Conservation (phyloP, 2,888 invertebrate species). For the Parnassius mnemosyne region DNA sequence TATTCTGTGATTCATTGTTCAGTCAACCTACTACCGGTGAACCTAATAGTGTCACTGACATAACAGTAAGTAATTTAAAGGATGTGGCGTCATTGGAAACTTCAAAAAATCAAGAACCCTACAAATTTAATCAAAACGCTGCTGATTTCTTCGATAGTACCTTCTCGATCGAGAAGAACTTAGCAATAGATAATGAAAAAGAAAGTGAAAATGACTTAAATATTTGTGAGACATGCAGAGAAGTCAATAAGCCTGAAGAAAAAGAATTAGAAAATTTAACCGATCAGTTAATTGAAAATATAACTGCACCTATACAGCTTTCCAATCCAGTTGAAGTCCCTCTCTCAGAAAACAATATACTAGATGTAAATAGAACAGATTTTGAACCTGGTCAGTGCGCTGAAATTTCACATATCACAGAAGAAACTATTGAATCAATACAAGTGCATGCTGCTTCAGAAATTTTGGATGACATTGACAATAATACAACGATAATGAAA, state of each 20-base stretch:
- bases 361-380: conserved; percentile 34
- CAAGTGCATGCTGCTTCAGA: conserved; percentile 57
- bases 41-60: background rate
- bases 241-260: conserved; percentile 55
- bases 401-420: conserved; percentile 58
- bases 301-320: conserved; percentile 65
- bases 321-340: conserved; percentile 61
- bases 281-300: conserved; percentile 64
- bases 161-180: conserved; percentile 5
- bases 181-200: conserved; percentile 26
- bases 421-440: conserved; percentile 63
- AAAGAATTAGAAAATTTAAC: conserved; percentile 56
- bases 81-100: background rate
- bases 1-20: conserved; percentile 6
- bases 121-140: conserved; percentile 13
- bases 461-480: conserved; percentile 41
- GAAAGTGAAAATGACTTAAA: conserved; percentile 47
- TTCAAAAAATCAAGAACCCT: background rate
- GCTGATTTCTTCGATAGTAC: conserved; percentile 25
- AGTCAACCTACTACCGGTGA: conserved; percentile 1
- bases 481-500: conserved; percentile 28
- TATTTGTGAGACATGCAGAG: conserved; percentile 64
- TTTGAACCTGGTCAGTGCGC: conserved; percentile 45
- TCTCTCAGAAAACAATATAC: conserved; percentile 41
- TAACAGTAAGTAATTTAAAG: background rate